phyloP scores from a whole-genome alignment of 2,113 vertebrate species.

The Chionis minor region DNA sequence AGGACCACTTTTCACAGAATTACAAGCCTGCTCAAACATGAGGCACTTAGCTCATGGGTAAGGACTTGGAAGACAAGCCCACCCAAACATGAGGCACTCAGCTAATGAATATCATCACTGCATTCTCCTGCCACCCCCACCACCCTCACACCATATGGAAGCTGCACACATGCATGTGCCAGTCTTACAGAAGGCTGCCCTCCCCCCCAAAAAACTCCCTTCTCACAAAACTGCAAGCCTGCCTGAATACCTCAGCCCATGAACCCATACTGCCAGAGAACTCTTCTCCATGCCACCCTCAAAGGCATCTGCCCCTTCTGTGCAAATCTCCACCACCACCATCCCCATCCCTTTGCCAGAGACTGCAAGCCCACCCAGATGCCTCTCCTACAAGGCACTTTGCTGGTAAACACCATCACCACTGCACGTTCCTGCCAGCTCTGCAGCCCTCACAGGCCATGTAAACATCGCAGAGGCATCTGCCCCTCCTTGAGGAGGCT shows the following conservation, averaged over 20 bases:
- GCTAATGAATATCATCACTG: background rate
- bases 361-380: background rate
- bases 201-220: background rate
- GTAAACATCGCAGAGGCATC: background rate
- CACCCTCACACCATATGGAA: slow-evolving; percentile 49
- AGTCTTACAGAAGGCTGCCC: background rate
- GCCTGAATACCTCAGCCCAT: background rate
- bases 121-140: slow-evolving; percentile 15
- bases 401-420: background rate
- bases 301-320: background rate
- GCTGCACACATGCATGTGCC: background rate
- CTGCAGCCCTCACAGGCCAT: background rate
- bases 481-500: background rate
- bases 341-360: rapidly evolving
- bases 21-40: background rate
- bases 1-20: background rate
- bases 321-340: rapidly evolving
- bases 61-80: background rate
- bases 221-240: background rate
- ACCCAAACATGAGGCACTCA: background rate
- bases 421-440: background rate
- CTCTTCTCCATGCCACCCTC: background rate
- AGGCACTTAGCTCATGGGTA: background rate
- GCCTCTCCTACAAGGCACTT: background rate
- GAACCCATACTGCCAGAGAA: rapidly evolving